Percentiles rank a stretch among this genome's conserved stretches.
Evolutionary conservation across 1,140 invertebrate species (phyloP).

Genomic region (Pseudomyrmex cubaensis): DNA sequence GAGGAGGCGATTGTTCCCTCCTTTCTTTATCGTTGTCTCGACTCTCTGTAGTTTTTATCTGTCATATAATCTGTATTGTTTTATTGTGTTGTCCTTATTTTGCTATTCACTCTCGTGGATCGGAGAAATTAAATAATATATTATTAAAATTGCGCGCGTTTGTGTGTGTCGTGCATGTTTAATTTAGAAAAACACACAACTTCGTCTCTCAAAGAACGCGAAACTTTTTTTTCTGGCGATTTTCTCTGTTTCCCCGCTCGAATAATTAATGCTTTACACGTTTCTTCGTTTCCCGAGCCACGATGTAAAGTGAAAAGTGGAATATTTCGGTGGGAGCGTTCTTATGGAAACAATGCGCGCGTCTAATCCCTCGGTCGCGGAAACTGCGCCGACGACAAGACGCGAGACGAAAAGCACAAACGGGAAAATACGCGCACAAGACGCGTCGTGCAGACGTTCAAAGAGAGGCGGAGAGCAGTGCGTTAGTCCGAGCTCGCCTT

Average conservation of each 20-base stretch:
- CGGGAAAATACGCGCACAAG: conserved; percentile 49
- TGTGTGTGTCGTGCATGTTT: too few relatives aligned
- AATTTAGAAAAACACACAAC: too few relatives aligned
- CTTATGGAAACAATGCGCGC: conserved; percentile 50
- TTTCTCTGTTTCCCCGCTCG: background rate
- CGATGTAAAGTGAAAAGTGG: conserved; percentile 22
- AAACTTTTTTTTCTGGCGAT: background rate
- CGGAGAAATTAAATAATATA: too few relatives aligned
- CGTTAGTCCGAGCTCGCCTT: conserved; percentile 74
- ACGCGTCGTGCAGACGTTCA: background rate
- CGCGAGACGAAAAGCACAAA: conserved; percentile 41
- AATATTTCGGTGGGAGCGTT: conserved; percentile 21
- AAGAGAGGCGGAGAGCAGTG: background rate
- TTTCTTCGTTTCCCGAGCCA: conserved; percentile 41
- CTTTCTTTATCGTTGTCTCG: background rate
- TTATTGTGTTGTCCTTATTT: background rate
- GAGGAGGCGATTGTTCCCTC: background rate
- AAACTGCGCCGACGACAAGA: conserved; percentile 28
- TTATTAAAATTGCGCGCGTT: too few relatives aligned
- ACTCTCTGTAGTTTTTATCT: background rate
- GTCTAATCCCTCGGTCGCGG: conserved; percentile 39
- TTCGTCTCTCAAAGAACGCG: too few relatives aligned
- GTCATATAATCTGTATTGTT: background rate
- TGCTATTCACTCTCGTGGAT: background rate
- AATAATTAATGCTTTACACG: conserved; percentile 47